Percentiles rank a stretch among this genome's conserved stretches.
Conservation (phyloP, 2,797 vertebrate species). For the Ctenochaetus hawaiiensis region DNA sequence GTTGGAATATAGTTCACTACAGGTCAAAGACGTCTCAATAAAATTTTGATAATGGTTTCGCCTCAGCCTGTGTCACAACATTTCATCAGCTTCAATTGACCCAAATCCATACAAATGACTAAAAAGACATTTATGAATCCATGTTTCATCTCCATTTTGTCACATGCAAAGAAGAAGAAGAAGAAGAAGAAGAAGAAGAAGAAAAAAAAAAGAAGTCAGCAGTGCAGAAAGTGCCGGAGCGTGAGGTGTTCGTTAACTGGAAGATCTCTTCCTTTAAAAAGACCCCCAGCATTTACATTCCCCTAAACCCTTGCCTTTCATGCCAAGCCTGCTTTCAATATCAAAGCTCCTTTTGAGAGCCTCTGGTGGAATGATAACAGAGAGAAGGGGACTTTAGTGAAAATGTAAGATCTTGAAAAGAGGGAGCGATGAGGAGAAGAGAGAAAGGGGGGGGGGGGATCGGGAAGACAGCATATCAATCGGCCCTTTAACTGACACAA, state of each 20-base stretch:
- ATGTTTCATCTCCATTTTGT: conserved; percentile 67
- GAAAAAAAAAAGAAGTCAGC: conserved; percentile 36
- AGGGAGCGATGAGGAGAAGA: conserved; percentile 59
- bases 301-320: conserved; percentile 82
- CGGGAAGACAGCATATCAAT: conserved; percentile 74
- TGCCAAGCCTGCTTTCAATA: conserved; percentile 85
- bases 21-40: conserved; percentile 1
- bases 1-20: conserved; percentile 7
- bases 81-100: conserved; percentile 73
- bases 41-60: conserved; percentile 44
- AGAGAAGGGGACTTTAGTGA: conserved; percentile 83
- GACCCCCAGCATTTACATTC: conserved; percentile 83
- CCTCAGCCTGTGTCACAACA: conserved; percentile 44
- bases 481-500: conserved; percentile 80
- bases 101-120: conserved; percentile 70
- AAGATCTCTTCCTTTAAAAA: conserved; percentile 80
- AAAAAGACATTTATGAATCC: conserved; percentile 46
- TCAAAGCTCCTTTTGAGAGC: conserved; percentile 85
- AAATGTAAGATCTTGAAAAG: conserved; percentile 83
- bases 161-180: conserved; percentile 26
- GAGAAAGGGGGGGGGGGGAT: conserved; percentile 52
- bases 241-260: conserved; percentile 80
- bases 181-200: background rate
- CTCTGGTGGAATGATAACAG: conserved; percentile 84
- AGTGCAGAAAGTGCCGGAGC: conserved; percentile 51